phyloP scores from a whole-genome alignment of 2,888 invertebrate species.

The Leptinotarsa haldemani region DNA sequence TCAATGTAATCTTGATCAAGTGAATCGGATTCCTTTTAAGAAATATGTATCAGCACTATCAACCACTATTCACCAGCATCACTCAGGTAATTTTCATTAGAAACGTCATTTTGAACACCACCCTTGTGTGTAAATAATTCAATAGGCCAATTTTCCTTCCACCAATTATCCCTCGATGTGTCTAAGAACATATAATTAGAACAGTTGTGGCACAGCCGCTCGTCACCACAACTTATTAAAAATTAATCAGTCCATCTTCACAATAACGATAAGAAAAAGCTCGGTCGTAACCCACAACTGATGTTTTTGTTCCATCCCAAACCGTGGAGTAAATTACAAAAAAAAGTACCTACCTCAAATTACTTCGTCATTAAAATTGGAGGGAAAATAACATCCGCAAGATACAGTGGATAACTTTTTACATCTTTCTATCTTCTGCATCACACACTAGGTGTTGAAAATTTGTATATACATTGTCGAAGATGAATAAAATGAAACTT shows the following conservation, averaged over 20 bases:
- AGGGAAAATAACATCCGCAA: conserved; percentile 24
- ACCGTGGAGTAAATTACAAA: conserved; percentile 42
- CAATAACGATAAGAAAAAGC: conserved; percentile 57
- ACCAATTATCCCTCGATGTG: conserved; percentile 50
- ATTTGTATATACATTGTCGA: conserved; percentile 32
- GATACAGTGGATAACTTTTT: conserved; percentile 35
- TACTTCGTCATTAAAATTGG: conserved; percentile 43
- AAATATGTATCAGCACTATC: neutral
- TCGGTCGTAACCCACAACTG: conserved; percentile 36
- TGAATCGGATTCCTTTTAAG: neutral
- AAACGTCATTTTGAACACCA: conserved; percentile 38
- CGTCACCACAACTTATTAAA: conserved; percentile 61
- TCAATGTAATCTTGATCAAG: too few relatives aligned
- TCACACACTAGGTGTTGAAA: conserved; percentile 40
- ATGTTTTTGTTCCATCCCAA: conserved; percentile 21
- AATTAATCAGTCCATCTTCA: conserved; percentile 61
- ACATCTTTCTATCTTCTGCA: conserved; percentile 33
- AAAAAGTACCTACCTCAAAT: conserved; percentile 42
- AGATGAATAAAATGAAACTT: neutral
- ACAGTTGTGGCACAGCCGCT: conserved; percentile 61
- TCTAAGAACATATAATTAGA: conserved; percentile 59
- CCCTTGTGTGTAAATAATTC: conserved; percentile 52
- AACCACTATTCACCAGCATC: neutral
- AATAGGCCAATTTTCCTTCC: conserved; percentile 54
- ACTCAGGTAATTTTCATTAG: neutral